Evolutionary conservation across 2,113 vertebrate species (phyloP).

Genomic region (Platichthys stellatus): DNA sequence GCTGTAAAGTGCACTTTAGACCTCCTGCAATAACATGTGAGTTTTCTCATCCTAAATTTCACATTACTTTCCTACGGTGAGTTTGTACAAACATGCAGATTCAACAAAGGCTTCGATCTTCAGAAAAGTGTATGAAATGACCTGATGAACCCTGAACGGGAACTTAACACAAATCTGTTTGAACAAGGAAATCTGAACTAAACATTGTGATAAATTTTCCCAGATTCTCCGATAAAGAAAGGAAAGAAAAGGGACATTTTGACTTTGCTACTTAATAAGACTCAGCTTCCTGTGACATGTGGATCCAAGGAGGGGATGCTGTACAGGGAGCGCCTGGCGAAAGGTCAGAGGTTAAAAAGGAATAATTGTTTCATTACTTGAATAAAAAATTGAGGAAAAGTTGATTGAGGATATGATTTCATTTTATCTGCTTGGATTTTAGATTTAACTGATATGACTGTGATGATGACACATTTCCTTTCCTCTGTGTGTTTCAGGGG

Average conservation of each 20-base stretch:
- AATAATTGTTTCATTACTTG: too few relatives aligned
- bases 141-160: too few relatives aligned
- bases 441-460: not conserved
- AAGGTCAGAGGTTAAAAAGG: constrained; percentile 55
- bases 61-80: too few relatives aligned
- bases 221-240: constrained; percentile 68
- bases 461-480: not conserved
- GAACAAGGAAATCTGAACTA: too few relatives aligned
- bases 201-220: not conserved
- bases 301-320: constrained; percentile 46
- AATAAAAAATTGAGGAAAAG: too few relatives aligned
- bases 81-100: too few relatives aligned
- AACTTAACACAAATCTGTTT: too few relatives aligned
- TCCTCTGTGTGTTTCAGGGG: constrained; percentile 53
- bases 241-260: constrained; percentile 62
- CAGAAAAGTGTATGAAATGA: too few relatives aligned
- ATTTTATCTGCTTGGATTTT: too few relatives aligned
- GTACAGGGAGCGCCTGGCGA: constrained; percentile 58
- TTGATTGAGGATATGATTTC: not conserved
- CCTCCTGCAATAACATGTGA: too few relatives aligned
- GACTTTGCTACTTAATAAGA: constrained; percentile 69
- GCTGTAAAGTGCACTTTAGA: not conserved
- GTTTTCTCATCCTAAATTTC: not conserved
- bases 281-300: constrained; percentile 73
- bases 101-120: too few relatives aligned